Base-by-base conservation (phyloP, 1,140 invertebrate species). In the Lanistes nyassanus region DNA sequence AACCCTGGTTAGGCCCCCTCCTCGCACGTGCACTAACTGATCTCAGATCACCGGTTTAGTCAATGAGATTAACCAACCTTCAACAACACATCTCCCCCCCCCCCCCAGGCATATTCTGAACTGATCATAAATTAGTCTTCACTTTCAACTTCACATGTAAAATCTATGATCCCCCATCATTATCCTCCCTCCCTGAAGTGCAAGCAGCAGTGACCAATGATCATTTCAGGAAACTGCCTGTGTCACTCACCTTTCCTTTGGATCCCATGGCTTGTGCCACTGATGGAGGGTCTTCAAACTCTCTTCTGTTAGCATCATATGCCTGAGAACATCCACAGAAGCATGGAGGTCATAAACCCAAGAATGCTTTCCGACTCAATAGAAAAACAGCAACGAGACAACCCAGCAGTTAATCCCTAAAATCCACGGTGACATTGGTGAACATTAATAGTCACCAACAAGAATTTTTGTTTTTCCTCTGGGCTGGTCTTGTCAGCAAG, bases 251-350 rank as follows among this genome's bases (percentile, higher is more conserved):
- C 83, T 93, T 93, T 62, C 92, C 91, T 34, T 82, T 83, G 60
- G 90, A 90, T 42, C 93, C 93, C 37, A 94, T 90, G 60, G 83
- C 84, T 75, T 89, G 90, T 7, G 92, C 93, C 64, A 90, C 80
- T 23, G 89, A 76, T 0, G 94, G 92, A 3, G 94, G 92, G 34
- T 94, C 93, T 29, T 90, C 88, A 81, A 94, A 92, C 68, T 87
- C 87, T 55, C 92, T 91, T 0, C 90, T 90, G 7, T 89, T 79
- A 64, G 88, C 89, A 85, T 94, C 90, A 82, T 94, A 96, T 11
- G 92, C 90, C 89, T 85, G 74, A 42, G 81, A 81, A 39, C 0
- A 0, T 53, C 13, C 51, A 53, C 23, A 13, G 13, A 53, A 11
- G 13, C n/a, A 31, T 31, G 29, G 23, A 11, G 11, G 56, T 26